A percentile compares a stretch with the other conserved stretches of the same genome.
These are phyloP conservation scores for Hafferia zeledoni DNA, from an alignment of 2,797 vertebrate genomes.

Conservation along the genomic window DNA sequence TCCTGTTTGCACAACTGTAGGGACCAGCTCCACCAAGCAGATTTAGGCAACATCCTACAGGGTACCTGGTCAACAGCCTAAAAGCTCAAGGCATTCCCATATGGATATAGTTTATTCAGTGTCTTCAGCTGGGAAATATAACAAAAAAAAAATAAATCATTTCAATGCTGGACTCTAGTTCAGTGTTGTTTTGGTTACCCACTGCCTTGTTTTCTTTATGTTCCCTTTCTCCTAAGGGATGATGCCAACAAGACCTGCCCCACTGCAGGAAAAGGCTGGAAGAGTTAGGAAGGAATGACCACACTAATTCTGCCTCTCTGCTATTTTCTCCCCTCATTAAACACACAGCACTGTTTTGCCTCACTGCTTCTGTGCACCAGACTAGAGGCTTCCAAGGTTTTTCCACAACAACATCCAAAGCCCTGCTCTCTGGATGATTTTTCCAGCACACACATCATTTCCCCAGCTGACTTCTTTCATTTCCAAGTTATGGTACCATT, in stretches of 20 bases:
- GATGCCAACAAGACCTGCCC: neutral
- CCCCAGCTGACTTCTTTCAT: conserved; percentile 48
- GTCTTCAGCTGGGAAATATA: neutral
- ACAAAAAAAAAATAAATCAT: neutral
- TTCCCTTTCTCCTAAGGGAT: neutral
- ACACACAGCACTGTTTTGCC: neutral
- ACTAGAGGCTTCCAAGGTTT: neutral
- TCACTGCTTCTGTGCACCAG: conserved; percentile 15
- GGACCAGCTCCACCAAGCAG: neutral
- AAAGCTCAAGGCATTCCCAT: neutral
- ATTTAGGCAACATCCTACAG: neutral
- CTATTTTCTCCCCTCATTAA: neutral
- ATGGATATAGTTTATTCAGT: neutral
- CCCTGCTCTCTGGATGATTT: conserved; percentile 11
- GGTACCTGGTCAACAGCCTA: neutral
- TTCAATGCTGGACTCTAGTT: neutral
- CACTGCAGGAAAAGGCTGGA: neutral
- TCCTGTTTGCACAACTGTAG: neutral
- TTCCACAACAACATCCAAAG: conserved; percentile 36
- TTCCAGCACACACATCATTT: conserved; percentile 31
- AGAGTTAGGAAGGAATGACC: neutral
- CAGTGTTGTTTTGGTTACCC: neutral
- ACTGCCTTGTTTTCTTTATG: neutral
- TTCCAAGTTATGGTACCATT: conserved; percentile 51
- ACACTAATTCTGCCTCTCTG: neutral